Evolutionary conservation across 2,797 vertebrate species (phyloP), one percentile per base, ranked within the genome.

Genomic region (Sebastolobus altivelis): DNA sequence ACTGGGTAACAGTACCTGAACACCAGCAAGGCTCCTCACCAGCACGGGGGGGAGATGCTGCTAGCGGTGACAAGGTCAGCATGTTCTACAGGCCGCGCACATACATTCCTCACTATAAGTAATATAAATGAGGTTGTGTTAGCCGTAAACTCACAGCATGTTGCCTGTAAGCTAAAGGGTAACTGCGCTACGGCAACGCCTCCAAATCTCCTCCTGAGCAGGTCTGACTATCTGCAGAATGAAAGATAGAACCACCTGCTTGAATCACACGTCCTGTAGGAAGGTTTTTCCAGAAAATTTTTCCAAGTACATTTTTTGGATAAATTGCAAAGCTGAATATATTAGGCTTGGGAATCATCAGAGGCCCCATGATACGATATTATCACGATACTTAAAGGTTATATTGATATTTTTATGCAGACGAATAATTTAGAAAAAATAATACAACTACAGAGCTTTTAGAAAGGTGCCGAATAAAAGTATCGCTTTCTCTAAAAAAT

Each of bases 21-120:
- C 79, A 74, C 65, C 85, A 79, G 76, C 72, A 38, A 75, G 83
- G 86, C 86, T 89, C 77, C 85, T 90, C 82, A 77, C 81, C 61
- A 75, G 79, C 83, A 76, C 11, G 54, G 59, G 67, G 22, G 49
- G 69, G 86, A 86, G 93, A 89, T 81, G 87, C 88, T 76, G 90
- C 87, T 86, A 77, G 87, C 93, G 91, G 88, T 94, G 93, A 97
- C 97, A 97, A 97, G 97, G 97, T 97, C 97, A 97, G 97, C 95
- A 89, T 96, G 96, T 97, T 97, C 86, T 83, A 81, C 90, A 83
- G 86, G 88, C 84, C 81, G 65, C 37, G 81, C 90, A 87, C 88
- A 92, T 90, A 90, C 87, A 93, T 91, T 89, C 81, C 86, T 90
- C 90, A 78, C 89, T 85, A 91, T 94, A 95, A 96, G 94, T 94